Evolutionary conservation across 2,888 invertebrate genomes (phyloP), one percentile per base, ranked within the genome.

Genomic region (Pseudoips prasinana): DNA sequence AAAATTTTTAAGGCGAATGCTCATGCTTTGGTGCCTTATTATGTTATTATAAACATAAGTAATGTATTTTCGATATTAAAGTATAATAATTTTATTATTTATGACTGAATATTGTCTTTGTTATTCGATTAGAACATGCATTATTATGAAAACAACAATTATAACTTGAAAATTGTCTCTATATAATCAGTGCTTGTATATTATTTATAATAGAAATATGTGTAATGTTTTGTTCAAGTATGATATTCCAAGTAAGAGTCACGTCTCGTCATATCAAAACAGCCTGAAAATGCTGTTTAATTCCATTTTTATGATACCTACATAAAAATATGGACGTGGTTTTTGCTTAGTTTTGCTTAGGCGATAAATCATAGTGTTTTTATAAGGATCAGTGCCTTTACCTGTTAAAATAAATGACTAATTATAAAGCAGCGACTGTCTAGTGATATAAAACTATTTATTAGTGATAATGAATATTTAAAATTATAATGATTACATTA

Each of bases 371-470:
- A 53, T 62, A 68, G 69, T 69, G 65, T 73, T 73, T 69, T 73
- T 72, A 67, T 72, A 70, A 76, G 75, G 64, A 80, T 72, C 78
- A 82, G 87, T 87, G 87, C 87, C 87, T 87, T 86, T 82, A 57
- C 44, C 33, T 78, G 78, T 63, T 60, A 71, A 67, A 63, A 67
- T 70, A 67, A 67, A 63, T 57, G 58, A 67, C 58, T 67, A 68
- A 76, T 64, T 66, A 66, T 74, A 70, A 73, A 64, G 58, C 63
- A 69, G 79, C 69, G 80, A 81, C 78, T 82, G 77, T 81, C 57
- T 82, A 82, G 82, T 72, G 69, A 80, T 79, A 74, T 72, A 58
- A 73, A 77, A 74, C 69, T 65, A 70, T 80, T 74, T 78, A 76
- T 77, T 78, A 74, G 64, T 64, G 61, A 64, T 74, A 68, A 64